A percentile compares a stretch with the other conserved stretches of the same genome.
Evolutionary conservation across 2,797 vertebrate genomes (phyloP).

Genomic region (Hybognathus amarus): DNA sequence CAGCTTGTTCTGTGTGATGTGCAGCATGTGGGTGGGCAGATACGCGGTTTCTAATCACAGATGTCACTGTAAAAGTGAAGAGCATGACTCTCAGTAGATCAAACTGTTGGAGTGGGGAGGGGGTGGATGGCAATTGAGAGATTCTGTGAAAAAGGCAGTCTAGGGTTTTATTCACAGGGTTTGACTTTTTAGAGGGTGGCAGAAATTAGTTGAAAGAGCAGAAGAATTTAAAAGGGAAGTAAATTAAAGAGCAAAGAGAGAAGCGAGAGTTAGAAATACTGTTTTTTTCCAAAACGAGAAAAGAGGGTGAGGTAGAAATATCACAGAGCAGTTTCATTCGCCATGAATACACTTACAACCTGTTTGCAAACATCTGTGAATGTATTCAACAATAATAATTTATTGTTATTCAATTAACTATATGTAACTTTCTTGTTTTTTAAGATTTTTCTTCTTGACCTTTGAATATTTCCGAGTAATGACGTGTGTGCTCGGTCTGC

Average conservation of each 20-base stretch:
- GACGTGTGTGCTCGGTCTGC: background rate
- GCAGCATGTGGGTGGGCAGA: slow-evolving; percentile 40
- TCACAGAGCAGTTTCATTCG: background rate
- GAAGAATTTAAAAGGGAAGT: background rate
- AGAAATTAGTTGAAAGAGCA: background rate
- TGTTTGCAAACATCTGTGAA: background rate
- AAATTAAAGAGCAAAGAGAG: slow-evolving; percentile 34
- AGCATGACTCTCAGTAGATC: slow-evolving; percentile 18
- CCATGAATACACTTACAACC: background rate
- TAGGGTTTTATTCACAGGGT: slow-evolving; percentile 13
- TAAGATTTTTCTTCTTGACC: background rate
- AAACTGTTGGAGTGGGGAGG: slow-evolving; percentile 14
- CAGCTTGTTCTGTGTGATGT: slow-evolving; percentile 43
- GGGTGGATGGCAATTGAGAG: slow-evolving; percentile 15
- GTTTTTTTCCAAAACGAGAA: slow-evolving; percentile 8
- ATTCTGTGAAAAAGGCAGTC: slow-evolving; percentile 5
- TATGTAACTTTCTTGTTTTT: background rate
- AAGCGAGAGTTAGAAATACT: background rate
- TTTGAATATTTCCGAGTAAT: background rate
- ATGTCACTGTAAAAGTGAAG: slow-evolving; percentile 32
- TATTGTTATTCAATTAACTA: background rate
- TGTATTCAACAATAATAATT: background rate
- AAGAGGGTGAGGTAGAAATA: slow-evolving; percentile 26
- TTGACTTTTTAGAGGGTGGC: slow-evolving; percentile 16
- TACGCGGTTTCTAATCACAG: slow-evolving; percentile 29